Conservation (phyloP, 2,797 vertebrate species). For the Falco columbarius region DNA sequence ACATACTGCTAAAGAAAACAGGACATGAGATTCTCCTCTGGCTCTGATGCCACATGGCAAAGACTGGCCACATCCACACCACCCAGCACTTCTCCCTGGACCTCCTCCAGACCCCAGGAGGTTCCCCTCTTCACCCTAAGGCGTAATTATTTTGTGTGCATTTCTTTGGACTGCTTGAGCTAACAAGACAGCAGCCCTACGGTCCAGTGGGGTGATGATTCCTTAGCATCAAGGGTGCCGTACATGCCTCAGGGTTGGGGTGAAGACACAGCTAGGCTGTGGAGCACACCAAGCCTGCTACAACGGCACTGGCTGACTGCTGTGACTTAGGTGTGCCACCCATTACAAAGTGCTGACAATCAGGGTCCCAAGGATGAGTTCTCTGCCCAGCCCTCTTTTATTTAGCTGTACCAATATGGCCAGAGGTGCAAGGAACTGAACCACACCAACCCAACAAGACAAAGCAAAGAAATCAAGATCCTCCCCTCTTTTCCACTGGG, state of each 20-base stretch:
- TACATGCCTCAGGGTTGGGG: neutral
- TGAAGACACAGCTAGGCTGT: neutral
- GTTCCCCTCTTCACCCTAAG: neutral
- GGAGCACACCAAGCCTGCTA: neutral
- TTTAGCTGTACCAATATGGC: neutral
- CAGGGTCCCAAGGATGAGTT: fast-evolving
- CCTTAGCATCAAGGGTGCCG: neutral
- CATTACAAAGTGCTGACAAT: neutral
- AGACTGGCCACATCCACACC: neutral
- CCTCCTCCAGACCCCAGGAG: neutral
- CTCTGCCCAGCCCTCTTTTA: neutral
- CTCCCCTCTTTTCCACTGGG: neutral
- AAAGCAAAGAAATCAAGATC: neutral
- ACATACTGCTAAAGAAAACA: neutral
- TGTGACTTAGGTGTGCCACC: neutral
- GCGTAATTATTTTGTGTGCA: neutral
- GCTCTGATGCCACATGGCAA: neutral
- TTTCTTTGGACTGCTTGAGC: neutral
- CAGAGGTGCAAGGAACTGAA: neutral
- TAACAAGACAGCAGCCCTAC: neutral
- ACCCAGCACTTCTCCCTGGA: neutral
- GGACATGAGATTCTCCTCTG: neutral
- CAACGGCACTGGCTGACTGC: neutral
- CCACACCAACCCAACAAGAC: neutral
- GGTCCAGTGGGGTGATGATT: neutral